These are phyloP conservation scores for Campopleginae sp. DNA, from an alignment of 2,888 invertebrate species.

Conservation along the genomic window DNA sequence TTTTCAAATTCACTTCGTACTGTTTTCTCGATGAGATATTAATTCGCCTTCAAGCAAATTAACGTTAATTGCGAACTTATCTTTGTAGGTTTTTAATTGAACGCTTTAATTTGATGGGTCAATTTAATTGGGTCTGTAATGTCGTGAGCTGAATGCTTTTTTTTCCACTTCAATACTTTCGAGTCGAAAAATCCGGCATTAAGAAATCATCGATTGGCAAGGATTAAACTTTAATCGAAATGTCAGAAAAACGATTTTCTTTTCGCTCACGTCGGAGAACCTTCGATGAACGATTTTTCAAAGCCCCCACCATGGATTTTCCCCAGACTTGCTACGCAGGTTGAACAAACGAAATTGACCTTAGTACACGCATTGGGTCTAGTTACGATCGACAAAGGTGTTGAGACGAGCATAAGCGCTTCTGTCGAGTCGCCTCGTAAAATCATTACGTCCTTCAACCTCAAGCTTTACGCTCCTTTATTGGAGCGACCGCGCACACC, in stretches of 20 bases:
- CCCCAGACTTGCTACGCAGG: background rate
- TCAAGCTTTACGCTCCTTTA: constrained; percentile 76
- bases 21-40: constrained; percentile 15
- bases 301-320: constrained; percentile 24
- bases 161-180: background rate
- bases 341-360: constrained; percentile 55
- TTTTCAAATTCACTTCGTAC: constrained; percentile 2
- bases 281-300: constrained; percentile 60
- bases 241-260: background rate
- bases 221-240: background rate
- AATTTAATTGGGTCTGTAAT: background rate
- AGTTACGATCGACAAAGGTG: constrained; percentile 59
- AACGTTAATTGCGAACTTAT: constrained; percentile 43
- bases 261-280: constrained; percentile 4
- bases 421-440: constrained; percentile 72
- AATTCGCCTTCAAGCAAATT: background rate
- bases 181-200: background rate
- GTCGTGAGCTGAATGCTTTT: background rate
- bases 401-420: constrained; percentile 52
- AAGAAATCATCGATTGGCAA: background rate
- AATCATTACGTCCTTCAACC: constrained; percentile 76
- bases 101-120: background rate
- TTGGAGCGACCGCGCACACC: constrained; percentile 70
- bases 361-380: constrained; percentile 43
- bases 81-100: constrained; percentile 34